These are phyloP conservation scores for Ptilonorhynchus violaceus DNA, from an alignment of 2,113 vertebrate genomes.

Conservation along the genomic window DNA sequence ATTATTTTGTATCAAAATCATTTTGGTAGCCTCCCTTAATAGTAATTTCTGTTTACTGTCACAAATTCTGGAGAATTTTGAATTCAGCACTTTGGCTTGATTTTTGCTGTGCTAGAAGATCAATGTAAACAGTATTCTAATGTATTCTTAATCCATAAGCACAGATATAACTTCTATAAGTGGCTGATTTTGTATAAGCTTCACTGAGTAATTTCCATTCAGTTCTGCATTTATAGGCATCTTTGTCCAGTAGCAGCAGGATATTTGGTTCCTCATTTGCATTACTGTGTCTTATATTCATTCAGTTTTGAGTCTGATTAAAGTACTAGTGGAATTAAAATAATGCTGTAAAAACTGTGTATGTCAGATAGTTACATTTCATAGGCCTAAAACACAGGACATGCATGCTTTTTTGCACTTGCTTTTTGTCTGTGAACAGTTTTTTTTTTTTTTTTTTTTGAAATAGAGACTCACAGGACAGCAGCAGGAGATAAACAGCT, in stretches of 20 bases:
- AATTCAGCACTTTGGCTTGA: background rate
- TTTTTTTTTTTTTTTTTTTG: background rate
- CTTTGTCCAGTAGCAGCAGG: background rate
- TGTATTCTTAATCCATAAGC: background rate
- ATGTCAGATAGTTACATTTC: background rate
- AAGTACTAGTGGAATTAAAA: background rate
- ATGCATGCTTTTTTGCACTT: background rate
- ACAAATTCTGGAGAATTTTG: background rate
- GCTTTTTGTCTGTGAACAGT: background rate
- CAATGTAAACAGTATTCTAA: background rate
- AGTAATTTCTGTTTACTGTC: background rate
- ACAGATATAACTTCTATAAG: background rate
- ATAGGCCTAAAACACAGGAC: background rate
- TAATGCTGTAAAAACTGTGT: background rate
- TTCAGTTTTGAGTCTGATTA: background rate
- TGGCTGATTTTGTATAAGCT: background rate
- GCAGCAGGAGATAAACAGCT: slow-evolving; percentile 82
- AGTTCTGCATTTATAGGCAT: background rate
- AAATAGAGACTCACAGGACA: slow-evolving; percentile 76
- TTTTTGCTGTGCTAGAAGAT: background rate
- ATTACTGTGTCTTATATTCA: background rate
- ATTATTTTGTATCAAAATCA: background rate
- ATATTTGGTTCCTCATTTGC: background rate
- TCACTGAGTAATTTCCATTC: background rate
- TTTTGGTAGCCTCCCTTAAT: background rate